Base-by-base conservation (phyloP, 2,113 vertebrate species). In the Myodes glareolus region DNA sequence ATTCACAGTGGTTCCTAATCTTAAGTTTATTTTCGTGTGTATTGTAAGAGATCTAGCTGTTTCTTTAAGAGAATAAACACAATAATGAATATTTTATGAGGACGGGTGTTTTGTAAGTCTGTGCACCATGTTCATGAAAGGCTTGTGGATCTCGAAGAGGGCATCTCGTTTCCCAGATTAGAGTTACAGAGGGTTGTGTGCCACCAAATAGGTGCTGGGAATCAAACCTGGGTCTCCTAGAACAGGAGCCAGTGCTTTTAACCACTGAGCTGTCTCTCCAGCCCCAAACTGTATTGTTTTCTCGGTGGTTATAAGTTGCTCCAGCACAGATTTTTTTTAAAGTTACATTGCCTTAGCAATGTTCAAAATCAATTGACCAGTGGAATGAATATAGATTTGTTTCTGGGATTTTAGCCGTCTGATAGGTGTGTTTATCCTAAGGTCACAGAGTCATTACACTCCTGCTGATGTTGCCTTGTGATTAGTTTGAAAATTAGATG, bases 401-500 rank as follows among this genome's bases (percentile, higher is more conserved):
- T 94, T 92, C 36, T 96, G 21, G 45, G 68, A 45, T 94, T 39
- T 91, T 84, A 77, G 65, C 70, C n/a, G 36, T 72, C 39, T 77
- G 4, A 75, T 12, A 58, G 36, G 8, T 97, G 29, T 68, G 29
- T 50, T 88, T 92, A 55, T 84, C 29, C 19, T 58, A 87, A 8
- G 29, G 7, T 39, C 12, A 78, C 36, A 25, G 21, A 50, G 27
- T 67, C 29, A 84, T n/a, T 52, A 13, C n/a, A 31, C 11, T 95
- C 68, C 55, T 92, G 55, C 11, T 58, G 52, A 39, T 58, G 33
- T 39, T 81, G 36, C 23, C 75, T 88, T 88, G 23, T 78, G 68
- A 39, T 82, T 91, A 61, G 21, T 76, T 95, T 91, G 72, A 78
- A 91, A 95, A 77, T 88, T 42, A 84, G 36, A 21, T 65, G 14